Evolutionary conservation across 2,113 vertebrate genomes (phyloP).

Genomic region (Aphyosemion australe): DNA sequence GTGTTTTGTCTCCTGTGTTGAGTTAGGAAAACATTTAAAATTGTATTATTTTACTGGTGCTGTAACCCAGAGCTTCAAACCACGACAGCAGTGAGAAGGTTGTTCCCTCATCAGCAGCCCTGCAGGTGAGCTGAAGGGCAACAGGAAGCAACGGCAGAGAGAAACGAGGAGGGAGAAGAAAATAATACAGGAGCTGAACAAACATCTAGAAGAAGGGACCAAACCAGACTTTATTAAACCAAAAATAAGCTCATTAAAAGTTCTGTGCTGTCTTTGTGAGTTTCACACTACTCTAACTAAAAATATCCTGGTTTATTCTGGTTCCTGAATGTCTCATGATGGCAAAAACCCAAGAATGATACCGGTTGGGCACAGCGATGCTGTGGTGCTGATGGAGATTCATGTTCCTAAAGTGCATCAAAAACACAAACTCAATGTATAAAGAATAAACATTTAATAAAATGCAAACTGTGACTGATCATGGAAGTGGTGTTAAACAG

Average conservation of each 20-base stretch:
- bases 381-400: neutral
- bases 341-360: neutral
- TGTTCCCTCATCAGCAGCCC: conserved; percentile 7
- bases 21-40: conserved; percentile 36
- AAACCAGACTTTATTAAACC: neutral
- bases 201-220: neutral
- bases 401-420: too few species aligned
- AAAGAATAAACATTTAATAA: too few species aligned
- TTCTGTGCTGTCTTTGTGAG: neutral
- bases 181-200: too few species aligned
- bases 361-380: neutral
- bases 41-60: conserved; percentile 11
- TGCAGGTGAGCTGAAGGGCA: neutral
- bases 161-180: neutral
- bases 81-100: conserved; percentile 6
- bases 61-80: conserved; percentile 5
- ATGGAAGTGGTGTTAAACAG: too few species aligned
- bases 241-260: neutral
- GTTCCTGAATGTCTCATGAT: too few species aligned
- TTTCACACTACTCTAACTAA: neutral
- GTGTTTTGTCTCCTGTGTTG: too few species aligned
- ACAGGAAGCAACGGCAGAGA: neutral
- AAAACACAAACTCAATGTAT: too few species aligned
- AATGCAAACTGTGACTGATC: too few species aligned
- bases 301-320: too few species aligned